phyloP scores from a whole-genome alignment of 2,888 invertebrate species.

The Microchrysa polita region DNA sequence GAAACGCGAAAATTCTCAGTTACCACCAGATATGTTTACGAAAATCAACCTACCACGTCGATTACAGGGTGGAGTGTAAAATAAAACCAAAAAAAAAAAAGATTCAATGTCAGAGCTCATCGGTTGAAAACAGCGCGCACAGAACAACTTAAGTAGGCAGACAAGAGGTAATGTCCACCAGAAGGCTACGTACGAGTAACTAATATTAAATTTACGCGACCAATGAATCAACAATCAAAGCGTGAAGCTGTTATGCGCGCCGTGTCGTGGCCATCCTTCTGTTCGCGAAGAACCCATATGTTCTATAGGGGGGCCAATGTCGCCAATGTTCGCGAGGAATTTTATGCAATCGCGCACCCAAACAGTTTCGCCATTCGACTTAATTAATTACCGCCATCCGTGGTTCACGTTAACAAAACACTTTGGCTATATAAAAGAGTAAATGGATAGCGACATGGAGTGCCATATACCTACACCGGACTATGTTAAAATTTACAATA shows the following conservation, averaged over 20 bases:
- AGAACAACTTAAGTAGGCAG: conserved; percentile 43
- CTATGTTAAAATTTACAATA: too few species aligned
- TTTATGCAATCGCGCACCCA: conserved; percentile 40
- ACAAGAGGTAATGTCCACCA: conserved; percentile 23
- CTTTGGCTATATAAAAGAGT: not conserved
- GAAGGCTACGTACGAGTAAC: too few species aligned
- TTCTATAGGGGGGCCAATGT: not conserved
- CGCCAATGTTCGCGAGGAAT: conserved; percentile 36
- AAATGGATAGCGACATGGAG: too few species aligned
- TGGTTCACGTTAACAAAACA: conserved; percentile 41
- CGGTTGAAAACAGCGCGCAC: too few species aligned
- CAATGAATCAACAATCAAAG: conserved; percentile 36
- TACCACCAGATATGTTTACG: too few species aligned
- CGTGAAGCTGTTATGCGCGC: conserved; percentile 10
- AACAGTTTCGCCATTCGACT: conserved; percentile 41
- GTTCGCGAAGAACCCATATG: not conserved
- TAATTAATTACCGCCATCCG: conserved; percentile 41
- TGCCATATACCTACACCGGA: too few species aligned
- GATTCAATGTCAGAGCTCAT: conserved; percentile 12
- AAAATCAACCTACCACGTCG: too few species aligned
- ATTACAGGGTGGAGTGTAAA: too few species aligned
- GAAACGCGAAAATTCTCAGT: not conserved
- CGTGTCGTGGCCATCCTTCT: not conserved
- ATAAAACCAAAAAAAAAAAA: not conserved
- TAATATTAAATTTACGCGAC: conserved; percentile 40